phyloP scores from a whole-genome alignment of 2,797 vertebrate genomes.

The Synanceia verrucosa region DNA sequence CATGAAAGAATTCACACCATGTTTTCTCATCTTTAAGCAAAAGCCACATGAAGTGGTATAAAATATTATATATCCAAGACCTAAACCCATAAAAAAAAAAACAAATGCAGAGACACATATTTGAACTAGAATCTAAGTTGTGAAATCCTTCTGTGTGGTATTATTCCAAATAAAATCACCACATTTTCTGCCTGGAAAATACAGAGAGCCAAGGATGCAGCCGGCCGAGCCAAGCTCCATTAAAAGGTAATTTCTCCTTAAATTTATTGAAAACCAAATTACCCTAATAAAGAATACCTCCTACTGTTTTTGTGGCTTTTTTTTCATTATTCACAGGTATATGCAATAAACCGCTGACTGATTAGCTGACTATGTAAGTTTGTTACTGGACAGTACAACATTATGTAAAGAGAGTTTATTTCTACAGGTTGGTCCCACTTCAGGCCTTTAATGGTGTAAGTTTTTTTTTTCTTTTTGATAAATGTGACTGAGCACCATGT shows the following conservation, averaged over 20 bases:
- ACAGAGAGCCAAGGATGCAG: constrained; percentile 16
- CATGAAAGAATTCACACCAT: not conserved
- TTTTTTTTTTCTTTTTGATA: not conserved
- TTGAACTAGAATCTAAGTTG: constrained; percentile 3
- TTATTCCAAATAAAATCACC: constrained; percentile 33
- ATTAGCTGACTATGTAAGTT: not conserved
- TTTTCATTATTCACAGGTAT: constrained; percentile 10
- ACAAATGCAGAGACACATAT: not conserved
- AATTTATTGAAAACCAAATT: constrained; percentile 24
- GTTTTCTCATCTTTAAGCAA: not conserved
- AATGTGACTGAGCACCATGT: too few species aligned
- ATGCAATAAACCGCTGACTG: not conserved
- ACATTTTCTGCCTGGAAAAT: constrained; percentile 41
- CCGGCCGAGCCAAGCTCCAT: constrained; percentile 18
- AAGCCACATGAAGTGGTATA: not conserved
- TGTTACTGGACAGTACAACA: not conserved
- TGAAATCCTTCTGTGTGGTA: constrained; percentile 10
- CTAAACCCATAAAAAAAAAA: not conserved
- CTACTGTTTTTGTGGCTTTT: constrained; percentile 5
- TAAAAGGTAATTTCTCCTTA: constrained; percentile 28
- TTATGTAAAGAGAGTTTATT: not conserved
- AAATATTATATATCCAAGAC: not conserved
- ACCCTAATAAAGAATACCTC: constrained; percentile 8
- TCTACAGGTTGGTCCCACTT: not conserved
- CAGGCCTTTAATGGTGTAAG: not conserved